Evolutionary conservation across 2,113 vertebrate species (phyloP), one percentile per base, ranked within the genome.

Genomic region (Xenopus borealis): DNA sequence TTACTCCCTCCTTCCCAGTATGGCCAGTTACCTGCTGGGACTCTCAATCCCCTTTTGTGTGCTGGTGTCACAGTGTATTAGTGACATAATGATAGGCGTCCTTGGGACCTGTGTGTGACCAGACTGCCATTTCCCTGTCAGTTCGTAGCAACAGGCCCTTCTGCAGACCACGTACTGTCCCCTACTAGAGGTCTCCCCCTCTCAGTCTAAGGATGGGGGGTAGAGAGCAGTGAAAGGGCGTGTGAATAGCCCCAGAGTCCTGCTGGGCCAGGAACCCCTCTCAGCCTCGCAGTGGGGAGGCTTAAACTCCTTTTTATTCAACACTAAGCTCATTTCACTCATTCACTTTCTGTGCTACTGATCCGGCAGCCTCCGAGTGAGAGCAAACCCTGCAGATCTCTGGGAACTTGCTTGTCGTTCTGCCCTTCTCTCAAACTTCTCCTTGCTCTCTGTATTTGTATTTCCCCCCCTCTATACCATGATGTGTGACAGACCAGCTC

Each of bases 41-140:
- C 92, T 85, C 96, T 98, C 94, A 97, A 97, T 98, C 91, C 92
- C 89, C 93, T 93, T 95, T 98, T 98, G 96, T 98, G 92, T 91
- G 91, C 85, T 90, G 80, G 94, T 94, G 97, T 98, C 97, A 98
- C 97, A 95, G 94, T 91, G 89, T 92, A 95, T 98, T 98, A 97
- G 91, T 89, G 87, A 83, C 91, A 98, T 95, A 98, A 97, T 95
- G 91, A 90, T 79, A 87, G 91, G 91, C 89, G 93, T 87, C 91
- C 89, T 90, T 91, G 91, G 91, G 84, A 88, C 89, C 93, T 93
- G 93, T 88, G 91, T 91, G 92, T 87, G 94, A 93, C 86, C 92
- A 75, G 66, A 75, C 73, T 95, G 94, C 94, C 94, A 95, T 69
- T 94, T 93, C 92, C 93, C 94, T 84, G 86, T 80, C 86, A 88